Conservation (phyloP, 2,113 vertebrate species). For the Vulpes vulpes region DNA sequence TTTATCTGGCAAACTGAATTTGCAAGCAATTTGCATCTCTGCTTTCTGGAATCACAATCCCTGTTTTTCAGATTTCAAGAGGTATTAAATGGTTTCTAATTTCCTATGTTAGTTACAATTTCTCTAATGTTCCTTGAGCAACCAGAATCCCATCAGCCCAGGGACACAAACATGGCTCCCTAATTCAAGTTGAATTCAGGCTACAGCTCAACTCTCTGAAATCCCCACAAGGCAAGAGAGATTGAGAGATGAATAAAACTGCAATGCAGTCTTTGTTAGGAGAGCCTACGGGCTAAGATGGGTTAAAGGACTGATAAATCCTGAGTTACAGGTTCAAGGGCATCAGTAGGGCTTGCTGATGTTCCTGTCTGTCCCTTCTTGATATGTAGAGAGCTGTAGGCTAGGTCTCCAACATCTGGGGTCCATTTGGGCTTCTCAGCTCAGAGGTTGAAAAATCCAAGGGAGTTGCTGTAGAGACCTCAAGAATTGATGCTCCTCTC, state of each 20-base stretch:
- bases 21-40: constrained; percentile 62
- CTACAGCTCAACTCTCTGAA: neutral
- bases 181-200: neutral
- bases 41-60: constrained; percentile 54
- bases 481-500: neutral
- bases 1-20: constrained; percentile 58
- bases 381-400: neutral
- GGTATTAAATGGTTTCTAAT: constrained; percentile 57
- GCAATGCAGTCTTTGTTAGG: neutral
- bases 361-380: neutral
- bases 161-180: constrained; percentile 15
- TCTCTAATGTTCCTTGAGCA: constrained; percentile 31
- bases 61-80: constrained; percentile 60
- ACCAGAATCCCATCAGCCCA: neutral
- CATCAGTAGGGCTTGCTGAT: neutral
- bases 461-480: neutral
- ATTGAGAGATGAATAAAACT: neutral
- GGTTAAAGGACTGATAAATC: neutral
- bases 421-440: neutral
- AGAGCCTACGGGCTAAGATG: neutral
- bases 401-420: neutral
- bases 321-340: neutral
- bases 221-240: neutral
- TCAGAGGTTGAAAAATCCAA: neutral
- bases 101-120: constrained; percentile 61